Evolutionary conservation across 2,888 invertebrate species (phyloP), one percentile per base, ranked within the genome.

Genomic region (Limnephilus auricula): DNA sequence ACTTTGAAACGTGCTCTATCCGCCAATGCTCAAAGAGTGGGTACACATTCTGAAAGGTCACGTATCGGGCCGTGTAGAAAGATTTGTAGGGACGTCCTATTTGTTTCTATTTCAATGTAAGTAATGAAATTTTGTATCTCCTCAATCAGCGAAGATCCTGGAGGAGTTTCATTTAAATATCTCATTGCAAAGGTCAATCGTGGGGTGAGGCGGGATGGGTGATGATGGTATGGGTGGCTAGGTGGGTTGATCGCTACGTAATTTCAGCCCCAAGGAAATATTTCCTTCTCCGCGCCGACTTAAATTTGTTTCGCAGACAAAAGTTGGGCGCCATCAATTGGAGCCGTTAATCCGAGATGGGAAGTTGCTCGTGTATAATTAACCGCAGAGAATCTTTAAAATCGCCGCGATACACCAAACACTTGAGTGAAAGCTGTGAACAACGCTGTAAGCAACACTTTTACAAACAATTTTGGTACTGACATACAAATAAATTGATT

Each of bases 281-380:
- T 88, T 88, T 79, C 79, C 25, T 88, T 78, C 78, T 15, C 78
- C 6, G 65, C 87, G 79, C 40, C 30, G 45, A 89, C 80, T 83
- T 90, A 34, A 65, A 90, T 90, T 90, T 90, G 84, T 83, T 90
- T 65, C 34, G 25, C 79, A 83, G 78, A 78, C 78, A 50, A 87
- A 90, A 65, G 12, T 90, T 79, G 4, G 86, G 80, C 90, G 32
- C 80, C 78, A 79, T 90, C 65, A 90, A 87, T 87, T 90, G 90
- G 34, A 87, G 90, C 80, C 87, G 87, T 90, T 90, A 90, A 90
- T 80, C 78, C 34, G 80, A 87, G 90, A 90, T 32, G n/a, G 45
- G 86, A 90, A 91, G 86, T 82, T 91, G 40, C 34, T 90, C 87
- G 80, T 90, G 91, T 90, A 91, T 91, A 91, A 91, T 91, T 91